Evolutionary conservation across 1,140 invertebrate genomes (phyloP), one percentile per base, ranked within the genome.

Genomic region (Panonychus citri): DNA sequence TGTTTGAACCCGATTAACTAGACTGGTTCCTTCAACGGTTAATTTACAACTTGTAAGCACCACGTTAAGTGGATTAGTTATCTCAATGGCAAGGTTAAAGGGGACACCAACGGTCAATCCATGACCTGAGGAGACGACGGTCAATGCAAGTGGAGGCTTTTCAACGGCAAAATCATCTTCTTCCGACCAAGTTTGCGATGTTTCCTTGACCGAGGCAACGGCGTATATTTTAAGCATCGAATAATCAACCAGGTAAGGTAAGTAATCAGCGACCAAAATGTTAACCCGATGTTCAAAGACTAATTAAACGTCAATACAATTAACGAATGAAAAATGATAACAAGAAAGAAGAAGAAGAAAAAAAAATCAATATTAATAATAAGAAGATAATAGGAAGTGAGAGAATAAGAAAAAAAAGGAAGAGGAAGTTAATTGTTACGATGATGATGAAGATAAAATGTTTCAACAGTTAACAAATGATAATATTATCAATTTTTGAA

Each of bases 221-320:
- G 83, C 85, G 1, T 83, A 78, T 15, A 90, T 81, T 62, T 85
- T 84, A 67, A 93, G 85, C 26, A 83, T 78, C 60, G 79, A 79
- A 71, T 85, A 77, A 64, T 87, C 80, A 17, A 83, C 74, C 12
- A 91, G 69, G 66, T 80, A 78, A 49, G 76, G 74, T 13, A 73
- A 76, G 67, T 93, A 93, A 54, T 90, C 85, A 39, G 81, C 74
- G 64, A 82, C 85, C 1, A 76, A 76, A 10, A 90, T 79, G 3
- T 78, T 74, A 67, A 88, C 68, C 59, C 73, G 71, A 0, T 85
- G 43, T 24, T 46, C 43, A n/a, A n/a, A 21, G 43, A 46, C 43
- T 52, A 25, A n/a, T n/a, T n/a, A n/a, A n/a, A n/a, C n/a, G n/a
- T n/a, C 39, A 19, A 40, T 40, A 40, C 12, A 40, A 13, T 40